phyloP scores from a whole-genome alignment of 2,113 vertebrate genomes.

The Egretta garzetta region DNA sequence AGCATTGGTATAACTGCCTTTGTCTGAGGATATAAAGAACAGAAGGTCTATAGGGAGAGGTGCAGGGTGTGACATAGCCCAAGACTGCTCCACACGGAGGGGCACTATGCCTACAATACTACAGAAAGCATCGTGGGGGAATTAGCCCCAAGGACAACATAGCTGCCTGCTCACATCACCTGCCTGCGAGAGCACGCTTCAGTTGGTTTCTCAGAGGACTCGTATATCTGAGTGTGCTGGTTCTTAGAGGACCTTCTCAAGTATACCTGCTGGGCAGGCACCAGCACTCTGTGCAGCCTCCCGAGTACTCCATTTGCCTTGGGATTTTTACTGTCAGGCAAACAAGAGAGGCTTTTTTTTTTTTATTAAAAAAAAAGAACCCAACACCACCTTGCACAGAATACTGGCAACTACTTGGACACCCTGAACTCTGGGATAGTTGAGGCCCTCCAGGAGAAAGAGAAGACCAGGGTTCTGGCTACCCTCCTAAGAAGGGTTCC shows the following conservation, averaged over 20 bases:
- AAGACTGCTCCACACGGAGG: background rate
- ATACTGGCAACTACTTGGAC: background rate
- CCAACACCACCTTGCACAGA: background rate
- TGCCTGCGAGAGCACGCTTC: accelerated
- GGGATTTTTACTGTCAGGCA: background rate
- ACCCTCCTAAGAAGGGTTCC: background rate
- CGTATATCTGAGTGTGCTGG: accelerated
- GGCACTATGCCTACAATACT: background rate
- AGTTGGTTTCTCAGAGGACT: background rate
- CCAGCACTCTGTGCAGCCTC: background rate
- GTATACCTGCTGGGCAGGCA: background rate
- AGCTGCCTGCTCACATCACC: background rate
- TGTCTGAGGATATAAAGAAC: background rate
- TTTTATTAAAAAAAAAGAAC: background rate
- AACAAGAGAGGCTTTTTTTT: background rate
- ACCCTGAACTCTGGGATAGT: background rate
- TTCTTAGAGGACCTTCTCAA: background rate
- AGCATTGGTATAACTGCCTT: background rate
- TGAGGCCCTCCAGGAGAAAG: background rate
- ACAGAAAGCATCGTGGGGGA: background rate
- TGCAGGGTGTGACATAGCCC: background rate
- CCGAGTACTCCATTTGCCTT: background rate
- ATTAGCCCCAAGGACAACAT: too few species aligned
- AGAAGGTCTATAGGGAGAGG: background rate
- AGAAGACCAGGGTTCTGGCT: background rate